Evolutionary conservation across 1,140 invertebrate genomes (phyloP), one percentile per base, ranked within the genome.

Genomic region (Lepidostoma basale): DNA sequence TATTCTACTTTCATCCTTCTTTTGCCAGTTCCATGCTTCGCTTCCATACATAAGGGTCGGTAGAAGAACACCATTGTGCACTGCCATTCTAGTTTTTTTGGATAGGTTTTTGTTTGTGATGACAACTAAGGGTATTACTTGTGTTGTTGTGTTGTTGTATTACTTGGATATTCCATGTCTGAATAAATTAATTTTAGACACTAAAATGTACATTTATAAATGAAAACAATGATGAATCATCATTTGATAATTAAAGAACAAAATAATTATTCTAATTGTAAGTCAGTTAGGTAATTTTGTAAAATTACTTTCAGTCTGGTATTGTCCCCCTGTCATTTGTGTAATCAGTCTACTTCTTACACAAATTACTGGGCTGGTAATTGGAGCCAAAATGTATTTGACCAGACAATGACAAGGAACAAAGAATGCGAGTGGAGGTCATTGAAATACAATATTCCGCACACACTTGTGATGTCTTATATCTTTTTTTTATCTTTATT

Each of bases 331-430:
- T 12, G 33, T 36, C 33, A 36, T 36, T 36, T 9, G 9, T 36
- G 9, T 36, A n/a, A 5, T 36, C 5, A 36, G 14, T 36, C 33
- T n/a, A 36, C 10, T 36, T 36, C 9, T 36, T 36, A 12, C 33
- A 6, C 14, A 36, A 36, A 36, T 5, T 36, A 12, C 33, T 36
- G 33, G 10, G 33, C 14, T 12, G 10, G 33, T n/a, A 36, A 36
- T n/a, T n/a, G 33, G 12, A 49, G 23, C 45, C 18, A 49, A 42
- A 66, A 56, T 56, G 28, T 12, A 59, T 67, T 58, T 59, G 64
- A 59, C 64, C 64, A 59, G 64, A 44, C 64, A 67, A 67, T 67
- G 64, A 58, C 64, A 59, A 45, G 9, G 45, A 36, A 67, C 64
- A 67, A 67, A 58, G 54, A 44, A 52, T 30, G 54, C 22, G 8